phyloP scores from a whole-genome alignment of 2,888 invertebrate genomes.

The Caenorhabditis sinica region DNA sequence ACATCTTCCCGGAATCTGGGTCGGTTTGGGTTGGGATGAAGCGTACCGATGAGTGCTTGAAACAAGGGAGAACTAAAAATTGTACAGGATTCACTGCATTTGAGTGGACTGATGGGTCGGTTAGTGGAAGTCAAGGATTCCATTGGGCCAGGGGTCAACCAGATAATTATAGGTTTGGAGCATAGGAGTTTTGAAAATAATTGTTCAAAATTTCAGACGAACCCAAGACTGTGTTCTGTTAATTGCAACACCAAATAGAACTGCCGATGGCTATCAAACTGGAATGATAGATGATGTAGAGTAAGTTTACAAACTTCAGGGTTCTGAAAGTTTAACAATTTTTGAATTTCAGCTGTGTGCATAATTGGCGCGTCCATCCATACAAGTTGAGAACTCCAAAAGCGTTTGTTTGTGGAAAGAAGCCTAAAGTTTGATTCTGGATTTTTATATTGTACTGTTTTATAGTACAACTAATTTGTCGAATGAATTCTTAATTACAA shows the following conservation, averaged over 20 bases:
- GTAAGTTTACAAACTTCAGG: background rate
- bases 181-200: background rate
- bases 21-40: constrained; percentile 7
- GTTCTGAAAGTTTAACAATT: background rate
- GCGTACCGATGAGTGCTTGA: background rate
- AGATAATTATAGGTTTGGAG: background rate
- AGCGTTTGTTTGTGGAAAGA: constrained; percentile 1
- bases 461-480: no score
- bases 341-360: background rate
- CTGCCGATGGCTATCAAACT: background rate
- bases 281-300: background rate
- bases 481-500: no score
- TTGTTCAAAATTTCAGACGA: background rate
- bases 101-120: constrained; percentile 29
- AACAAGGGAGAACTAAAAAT: background rate
- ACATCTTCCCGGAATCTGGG: background rate
- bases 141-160: background rate
- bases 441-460: background rate
- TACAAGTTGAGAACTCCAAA: background rate
- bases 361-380: background rate
- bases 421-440: background rate
- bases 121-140: constrained; percentile 21
- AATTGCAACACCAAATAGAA: background rate
- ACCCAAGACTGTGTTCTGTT: background rate
- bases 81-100: constrained; percentile 12